These are phyloP conservation scores for Aethes cnicana DNA, from an alignment of 2,888 invertebrate genomes.

Conservation along the genomic window DNA sequence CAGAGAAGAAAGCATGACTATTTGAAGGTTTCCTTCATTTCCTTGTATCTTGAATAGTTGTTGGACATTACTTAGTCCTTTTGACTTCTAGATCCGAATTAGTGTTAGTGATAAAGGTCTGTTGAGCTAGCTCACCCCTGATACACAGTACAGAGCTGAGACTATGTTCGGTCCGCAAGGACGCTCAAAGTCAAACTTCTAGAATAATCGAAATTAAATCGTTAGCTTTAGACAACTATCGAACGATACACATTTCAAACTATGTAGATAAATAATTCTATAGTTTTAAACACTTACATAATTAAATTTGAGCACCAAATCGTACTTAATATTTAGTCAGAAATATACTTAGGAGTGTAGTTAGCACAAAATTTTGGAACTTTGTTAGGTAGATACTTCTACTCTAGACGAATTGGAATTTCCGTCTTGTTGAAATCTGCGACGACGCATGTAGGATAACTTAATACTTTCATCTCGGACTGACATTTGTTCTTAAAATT, in stretches of 20 bases:
- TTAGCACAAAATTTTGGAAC: slow-evolving; percentile 59
- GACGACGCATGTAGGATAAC: slow-evolving; percentile 61
- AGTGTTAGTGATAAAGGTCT: neutral
- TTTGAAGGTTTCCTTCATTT: too few species aligned
- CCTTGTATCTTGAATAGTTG: slow-evolving; percentile 5
- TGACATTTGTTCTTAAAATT: slow-evolving; percentile 72
- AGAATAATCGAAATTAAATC: slow-evolving; percentile 41
- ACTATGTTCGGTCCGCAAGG: neutral
- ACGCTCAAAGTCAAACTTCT: slow-evolving; percentile 38
- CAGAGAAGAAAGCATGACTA: too few species aligned
- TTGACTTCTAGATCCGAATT: slow-evolving; percentile 14
- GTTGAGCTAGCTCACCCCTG: slow-evolving; percentile 3
- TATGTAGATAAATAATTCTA: slow-evolving; percentile 75
- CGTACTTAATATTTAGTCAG: slow-evolving; percentile 82
- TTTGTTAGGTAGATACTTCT: slow-evolving; percentile 59
- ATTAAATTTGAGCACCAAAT: slow-evolving; percentile 81
- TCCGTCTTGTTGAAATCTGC: slow-evolving; percentile 58
- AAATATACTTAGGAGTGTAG: slow-evolving; percentile 59
- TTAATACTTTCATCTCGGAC: slow-evolving; percentile 72
- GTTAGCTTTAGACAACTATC: slow-evolving; percentile 56
- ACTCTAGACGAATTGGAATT: slow-evolving; percentile 52
- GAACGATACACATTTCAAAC: slow-evolving; percentile 63
- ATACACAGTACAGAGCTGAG: neutral
- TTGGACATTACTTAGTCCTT: slow-evolving; percentile 5
- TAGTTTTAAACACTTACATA: slow-evolving; percentile 75